These are phyloP conservation scores for Callyntrura guangdongensis DNA, from an alignment of 2,888 invertebrate genomes.

Conservation along the genomic window DNA sequence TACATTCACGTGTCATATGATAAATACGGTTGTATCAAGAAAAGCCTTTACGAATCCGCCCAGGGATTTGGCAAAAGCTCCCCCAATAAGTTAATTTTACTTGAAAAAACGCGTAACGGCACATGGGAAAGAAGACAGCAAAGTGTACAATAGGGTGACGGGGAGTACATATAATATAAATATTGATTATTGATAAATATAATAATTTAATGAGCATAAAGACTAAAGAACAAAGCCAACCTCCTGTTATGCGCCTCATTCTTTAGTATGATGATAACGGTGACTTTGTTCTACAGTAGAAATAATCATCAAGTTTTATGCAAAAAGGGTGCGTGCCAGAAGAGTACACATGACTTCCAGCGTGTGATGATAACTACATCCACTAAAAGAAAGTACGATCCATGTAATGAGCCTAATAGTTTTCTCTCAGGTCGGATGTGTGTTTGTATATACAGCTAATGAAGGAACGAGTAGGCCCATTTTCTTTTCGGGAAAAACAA, in stretches of 20 bases:
- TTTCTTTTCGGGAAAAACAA: neutral
- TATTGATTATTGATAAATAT: neutral
- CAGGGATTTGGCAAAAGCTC: slow-evolving; percentile 11
- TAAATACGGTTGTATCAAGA: neutral
- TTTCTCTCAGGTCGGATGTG: neutral
- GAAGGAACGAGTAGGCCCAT: neutral
- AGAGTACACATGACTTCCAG: neutral
- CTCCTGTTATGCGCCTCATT: neutral
- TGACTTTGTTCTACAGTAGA: neutral
- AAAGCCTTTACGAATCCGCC: neutral
- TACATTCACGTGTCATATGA: no score
- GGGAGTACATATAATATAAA: neutral
- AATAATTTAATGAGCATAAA: neutral
- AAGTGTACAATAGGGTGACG: neutral
- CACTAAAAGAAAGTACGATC: no score
- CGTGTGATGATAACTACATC: neutral
- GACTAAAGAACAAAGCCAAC: neutral
- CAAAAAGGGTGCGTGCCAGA: neutral
- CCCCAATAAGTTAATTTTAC: slow-evolving; percentile 25
- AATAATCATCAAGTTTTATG: neutral
- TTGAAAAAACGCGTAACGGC: neutral
- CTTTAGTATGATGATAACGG: neutral
- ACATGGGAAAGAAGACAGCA: neutral
- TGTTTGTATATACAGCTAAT: neutral
- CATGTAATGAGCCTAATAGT: neutral